Base-by-base conservation (phyloP, 1,140 invertebrate genomes). In the Hydropsyche tenuis region DNA sequence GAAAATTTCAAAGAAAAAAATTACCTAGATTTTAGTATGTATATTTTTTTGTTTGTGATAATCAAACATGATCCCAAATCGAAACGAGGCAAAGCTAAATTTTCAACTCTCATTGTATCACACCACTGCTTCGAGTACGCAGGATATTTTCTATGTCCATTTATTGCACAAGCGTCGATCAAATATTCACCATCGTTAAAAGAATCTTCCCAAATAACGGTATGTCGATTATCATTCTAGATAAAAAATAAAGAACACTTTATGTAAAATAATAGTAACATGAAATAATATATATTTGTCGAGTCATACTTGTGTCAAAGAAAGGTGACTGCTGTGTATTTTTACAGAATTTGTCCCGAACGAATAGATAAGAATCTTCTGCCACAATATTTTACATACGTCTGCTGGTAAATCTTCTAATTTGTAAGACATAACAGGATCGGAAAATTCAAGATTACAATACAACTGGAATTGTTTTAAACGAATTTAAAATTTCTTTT, bases 271-370 rank as follows among this genome's bases (percentile, higher is more conserved):
- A 43, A 18, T 5, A 63, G 4, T 63, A 43, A 11, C n/a, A 53
- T 18, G 14, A 48, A 48, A 48, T 6, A 48, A 14, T 2, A 48
- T 48, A 16, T 18, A 48, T 2, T 22, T 60, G 4, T 63, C 30
- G 25, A 70, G 62, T 65, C 30, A 1, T 70, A 74, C 76, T 66
- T 75, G 20, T 60, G 73, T 70, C 9, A 73, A 70, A 16, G 76
- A 63, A 5, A 77, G 72, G 42, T 72, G 46, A 75, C 66, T 73
- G 53, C 76, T 77, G 37, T 73, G 73, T 27, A 77, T 75, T 62
- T 73, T 48, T 23, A 77, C 66, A 18, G 66, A 51, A 23, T 72
- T 75, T 20, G 37, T 53, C 4, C 76, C 68, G 37, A 77, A 75
- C 12, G 64, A 62, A 63, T 69, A 77, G 53, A 77, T 73, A 18